Base-by-base conservation (phyloP, 64 coral and sea anemone species). In the Trachythela sp. region DNA sequence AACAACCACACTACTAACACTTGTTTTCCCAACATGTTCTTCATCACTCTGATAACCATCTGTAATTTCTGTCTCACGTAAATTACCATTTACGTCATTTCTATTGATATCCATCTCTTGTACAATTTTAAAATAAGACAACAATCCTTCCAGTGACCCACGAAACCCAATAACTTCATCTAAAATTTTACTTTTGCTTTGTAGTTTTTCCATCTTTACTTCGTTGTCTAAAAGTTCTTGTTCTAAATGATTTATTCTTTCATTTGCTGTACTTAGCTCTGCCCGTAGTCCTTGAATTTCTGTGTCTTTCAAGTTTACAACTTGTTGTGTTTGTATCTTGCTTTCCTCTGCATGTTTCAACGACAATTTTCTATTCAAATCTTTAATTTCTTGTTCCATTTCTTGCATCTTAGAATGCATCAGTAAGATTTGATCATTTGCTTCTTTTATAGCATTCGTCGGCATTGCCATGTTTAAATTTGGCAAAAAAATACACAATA, bases 251-350 rank as follows among this genome's bases (percentile, higher is more conserved):
- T 88, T 64, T 1, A 91, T 85, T 45, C 31, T 48, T 7, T 39
- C 77, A 30, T 90, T 77, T 1, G 84, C 84, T 14, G 40, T 27
- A 72, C 86, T 8, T 51, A 91, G 70, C 45, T 86, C 49, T 52
- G 77, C 48, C 51, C 40, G 70, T 64, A 95, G 83, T 67, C 83
- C 67, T 86, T 85, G 35, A 50, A 95, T 95, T 83, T 95, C 84
- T 20, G 92, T 87, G 49, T 95, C 94, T 86, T 92, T 95, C 48
- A 85, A 67, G 67, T 54, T 76, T 54, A 95, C 29, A 30, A 87
- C 86, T 92, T 95, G 94, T 36, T 95, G 88, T 86, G 87, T 95
- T 87, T 90, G 59, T 80, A 95, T 90, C 5, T 89, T 43, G n/a
- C 83, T 88, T 67, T 92, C 89, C 43, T 95, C 87, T 18, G 90